Evolutionary conservation across 2,888 invertebrate species (phyloP), one percentile per base, ranked within the genome.

Genomic region (Desoria tigrina): DNA sequence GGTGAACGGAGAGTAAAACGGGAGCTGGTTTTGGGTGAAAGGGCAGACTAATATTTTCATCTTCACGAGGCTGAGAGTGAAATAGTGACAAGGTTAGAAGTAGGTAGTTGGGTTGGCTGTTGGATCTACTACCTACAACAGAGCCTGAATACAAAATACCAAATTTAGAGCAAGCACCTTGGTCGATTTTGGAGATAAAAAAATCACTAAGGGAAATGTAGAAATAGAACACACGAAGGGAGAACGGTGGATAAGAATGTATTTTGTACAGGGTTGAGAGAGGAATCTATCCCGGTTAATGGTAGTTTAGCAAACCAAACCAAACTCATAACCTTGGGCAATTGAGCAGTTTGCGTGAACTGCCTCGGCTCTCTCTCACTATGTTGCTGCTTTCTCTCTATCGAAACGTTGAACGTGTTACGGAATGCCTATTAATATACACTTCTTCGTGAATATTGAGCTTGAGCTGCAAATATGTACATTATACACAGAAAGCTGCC

Each of bases 111-210:
- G 26, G 51, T 51, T 21, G 7, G 16, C 4, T 16, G n/a, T 45
- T 21, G n/a, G 16, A 16, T 45, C 16, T 3, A 18, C 45, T 45
- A 16, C 4, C 9, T 16, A 45, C 45, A 51, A 24, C 51, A 24
- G 51, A 51, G 58, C 53, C 65, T 42, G 70, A 70, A 70, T 70
- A 70, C 70, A 70, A 70, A 70, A 67, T 65, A 63, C 70, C 70
- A 42, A 67, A 70, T 70, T 70, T 70, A 39, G 51, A 18, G 9
- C 51, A 26, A 62, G 27, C n/a, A 64, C 53, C 59, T 64, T 63
- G 42, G 57, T 39, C 21, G 56, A 62, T 62, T 62, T 32, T 9
- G 21, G 37, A 63, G 63, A 57, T 57, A 63, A n/a, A n/a, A 63
- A 57, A 57, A 57, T 57, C 56, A 55, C 55, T 55, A 55, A 54